Evolutionary conservation across 2,113 vertebrate genomes (phyloP).

Genomic region (Chiloscyllium plagiosum): DNA sequence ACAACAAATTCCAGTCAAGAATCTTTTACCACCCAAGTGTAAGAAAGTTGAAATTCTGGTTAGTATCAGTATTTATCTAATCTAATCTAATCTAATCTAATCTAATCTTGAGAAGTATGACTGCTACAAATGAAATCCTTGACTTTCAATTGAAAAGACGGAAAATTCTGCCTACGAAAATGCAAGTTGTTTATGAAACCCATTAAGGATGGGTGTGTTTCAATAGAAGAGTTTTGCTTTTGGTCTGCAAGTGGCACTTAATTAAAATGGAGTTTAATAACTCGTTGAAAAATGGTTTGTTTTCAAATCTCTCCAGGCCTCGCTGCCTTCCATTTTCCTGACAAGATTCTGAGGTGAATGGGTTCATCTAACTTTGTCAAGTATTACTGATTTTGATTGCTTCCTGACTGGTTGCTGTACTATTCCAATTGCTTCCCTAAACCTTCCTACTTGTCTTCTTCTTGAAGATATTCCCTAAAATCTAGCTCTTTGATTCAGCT

Average conservation of each 20-base stretch:
- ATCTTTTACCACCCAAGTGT: not conserved
- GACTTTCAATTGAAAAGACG: not conserved
- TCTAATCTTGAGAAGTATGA: not conserved
- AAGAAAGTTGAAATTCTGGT: not conserved
- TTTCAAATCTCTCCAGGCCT: not conserved
- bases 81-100: no score
- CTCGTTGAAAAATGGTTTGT: not conserved
- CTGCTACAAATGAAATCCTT: not conserved
- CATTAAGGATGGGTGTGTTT: not conserved
- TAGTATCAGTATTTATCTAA: not conserved
- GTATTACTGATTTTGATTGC: not conserved
- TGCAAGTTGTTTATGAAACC: not conserved
- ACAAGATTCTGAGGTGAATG: not conserved
- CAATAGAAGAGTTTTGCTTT: not conserved
- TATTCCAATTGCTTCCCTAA: not conserved
- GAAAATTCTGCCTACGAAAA: not conserved
- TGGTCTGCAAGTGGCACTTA: not conserved
- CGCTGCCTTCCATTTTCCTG: not conserved
- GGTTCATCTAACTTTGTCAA: not conserved
- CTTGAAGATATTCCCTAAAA: not conserved
- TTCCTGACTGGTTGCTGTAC: not conserved
- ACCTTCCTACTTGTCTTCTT: not conserved
- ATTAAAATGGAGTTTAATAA: not conserved
- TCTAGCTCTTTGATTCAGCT: not conserved
- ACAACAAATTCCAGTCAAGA: not conserved